Evolutionary conservation across 2,888 invertebrate genomes (phyloP), one percentile per base, ranked within the genome.

Genomic region (Eupithecia tripunctaria): DNA sequence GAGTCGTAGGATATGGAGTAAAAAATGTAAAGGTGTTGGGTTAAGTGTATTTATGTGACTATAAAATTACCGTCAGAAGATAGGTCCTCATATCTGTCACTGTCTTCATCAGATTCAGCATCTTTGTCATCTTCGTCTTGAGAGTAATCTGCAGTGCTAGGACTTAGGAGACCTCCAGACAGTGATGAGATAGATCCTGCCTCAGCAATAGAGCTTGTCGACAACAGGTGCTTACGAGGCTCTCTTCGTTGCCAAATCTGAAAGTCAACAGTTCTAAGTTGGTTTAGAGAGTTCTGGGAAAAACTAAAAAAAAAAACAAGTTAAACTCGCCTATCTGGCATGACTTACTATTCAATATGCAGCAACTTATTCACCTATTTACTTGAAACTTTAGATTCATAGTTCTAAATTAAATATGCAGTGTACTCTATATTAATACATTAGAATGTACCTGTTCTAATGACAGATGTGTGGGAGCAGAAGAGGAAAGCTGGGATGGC

Each of bases 161-260:
- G 98, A 87, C 98, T 98, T 25, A 98, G 93, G 32, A 98, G 96
- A 73, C 97, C 97, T 75, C 97, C 97, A 76, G 97, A 97, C 27
- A 98, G 88, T 8, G 97, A 98, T 36, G 97, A 97, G 38, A 96
- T 97, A 29, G 97, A 97, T 43, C 97, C 97, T 60, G 97, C 98
- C 89, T 98, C 98, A 32, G 97, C 97, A 81, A 97, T 89, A 60
- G 98, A 98, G 80, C 98, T 97, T 21, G 98, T 98, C 10, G 97
- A 98, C 68, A 98, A 89, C 76, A 98, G 93, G 92, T 98, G 98
- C 87, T 97, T 97, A 68, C 98, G 95, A 6, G 98, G 98, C 87
- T 98, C 98, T 76, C 98, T 95, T 51, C 97, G 95, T 86, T 97
- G 97, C 98, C 98, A 98, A 77, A 98, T 96, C 91, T 97, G 91